These are phyloP conservation scores for Rhodophaea formosa DNA, from an alignment of 2,888 invertebrate species.

Conservation along the genomic window DNA sequence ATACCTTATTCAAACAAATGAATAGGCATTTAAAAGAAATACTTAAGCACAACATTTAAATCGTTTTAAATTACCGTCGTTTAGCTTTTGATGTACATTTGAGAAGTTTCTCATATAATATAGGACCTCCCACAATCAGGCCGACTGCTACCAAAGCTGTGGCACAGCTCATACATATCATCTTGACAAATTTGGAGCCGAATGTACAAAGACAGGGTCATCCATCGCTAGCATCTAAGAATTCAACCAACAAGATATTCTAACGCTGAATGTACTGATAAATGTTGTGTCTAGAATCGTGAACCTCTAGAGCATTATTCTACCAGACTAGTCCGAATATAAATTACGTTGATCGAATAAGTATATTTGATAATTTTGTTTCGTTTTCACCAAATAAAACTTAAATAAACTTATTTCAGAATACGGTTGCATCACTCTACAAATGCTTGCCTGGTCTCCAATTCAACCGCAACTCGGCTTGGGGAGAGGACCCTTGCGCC, in stretches of 20 bases:
- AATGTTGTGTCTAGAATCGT: no score
- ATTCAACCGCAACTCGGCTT: conserved; percentile 2
- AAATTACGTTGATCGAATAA: no score
- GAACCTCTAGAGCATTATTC: no score
- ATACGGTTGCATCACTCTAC: conserved; percentile 3
- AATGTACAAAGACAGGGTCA: no score
- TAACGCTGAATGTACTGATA: no score
- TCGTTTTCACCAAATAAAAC: background rate
- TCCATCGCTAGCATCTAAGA: no score
- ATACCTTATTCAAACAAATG: conserved; percentile 10
- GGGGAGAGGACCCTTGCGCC: conserved; percentile 8
- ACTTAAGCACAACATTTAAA: no score
- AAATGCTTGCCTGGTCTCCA: conserved; percentile 13
- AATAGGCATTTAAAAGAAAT: background rate
- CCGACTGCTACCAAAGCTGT: conserved; percentile 37
- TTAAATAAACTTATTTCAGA: conserved; percentile 1
- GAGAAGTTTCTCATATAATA: conserved; percentile 42
- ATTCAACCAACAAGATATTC: no score
- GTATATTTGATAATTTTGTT: no score
- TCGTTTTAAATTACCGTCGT: background rate
- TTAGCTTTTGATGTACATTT: conserved; percentile 34
- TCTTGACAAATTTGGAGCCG: conserved; percentile 22
- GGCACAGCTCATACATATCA: conserved; percentile 45
- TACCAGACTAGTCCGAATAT: no score
- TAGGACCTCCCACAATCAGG: conserved; percentile 39